Percentiles rank a stretch among this genome's conserved stretches.
Conservation (phyloP, 1,140 invertebrate species). For the Drosophila subobscura region DNA sequence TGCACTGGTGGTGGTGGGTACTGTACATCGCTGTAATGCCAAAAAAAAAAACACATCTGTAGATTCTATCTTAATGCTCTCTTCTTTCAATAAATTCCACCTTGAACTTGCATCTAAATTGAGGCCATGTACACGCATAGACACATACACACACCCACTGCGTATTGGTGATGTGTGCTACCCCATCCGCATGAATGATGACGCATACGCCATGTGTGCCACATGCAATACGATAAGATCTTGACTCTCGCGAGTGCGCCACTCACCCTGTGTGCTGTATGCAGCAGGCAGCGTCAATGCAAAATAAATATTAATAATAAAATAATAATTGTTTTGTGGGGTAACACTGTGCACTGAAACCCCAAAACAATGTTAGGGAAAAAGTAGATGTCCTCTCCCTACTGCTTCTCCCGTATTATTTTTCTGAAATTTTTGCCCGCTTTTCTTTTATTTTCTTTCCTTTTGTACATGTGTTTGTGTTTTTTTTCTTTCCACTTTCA, state of each 20-base stretch:
- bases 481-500: slow-evolving; percentile 37
- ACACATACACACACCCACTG: neutral
- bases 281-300: slow-evolving; percentile 70
- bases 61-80: too few relatives aligned
- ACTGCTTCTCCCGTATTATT: slow-evolving; percentile 7
- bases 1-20: too few relatives aligned
- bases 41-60: too few relatives aligned
- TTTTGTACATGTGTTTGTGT: slow-evolving; percentile 22
- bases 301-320: slow-evolving; percentile 6
- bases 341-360: slow-evolving; percentile 24
- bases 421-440: neutral
- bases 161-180: slow-evolving; percentile 3
- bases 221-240: slow-evolving; percentile 14
- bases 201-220: slow-evolving; percentile 50
- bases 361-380: slow-evolving; percentile 4
- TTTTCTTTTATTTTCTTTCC: slow-evolving; percentile 8
- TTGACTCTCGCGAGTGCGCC: slow-evolving; percentile 20
- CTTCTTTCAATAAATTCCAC: too few relatives aligned
- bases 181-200: slow-evolving; percentile 11
- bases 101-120: too few relatives aligned
- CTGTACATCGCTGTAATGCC: too few relatives aligned
- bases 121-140: too few relatives aligned
- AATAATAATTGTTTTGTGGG: slow-evolving; percentile 40
- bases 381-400: slow-evolving; percentile 7
- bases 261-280: slow-evolving; percentile 77